Base-by-base conservation (phyloP, 2,888 invertebrate genomes). In the Polia nebulosa region DNA sequence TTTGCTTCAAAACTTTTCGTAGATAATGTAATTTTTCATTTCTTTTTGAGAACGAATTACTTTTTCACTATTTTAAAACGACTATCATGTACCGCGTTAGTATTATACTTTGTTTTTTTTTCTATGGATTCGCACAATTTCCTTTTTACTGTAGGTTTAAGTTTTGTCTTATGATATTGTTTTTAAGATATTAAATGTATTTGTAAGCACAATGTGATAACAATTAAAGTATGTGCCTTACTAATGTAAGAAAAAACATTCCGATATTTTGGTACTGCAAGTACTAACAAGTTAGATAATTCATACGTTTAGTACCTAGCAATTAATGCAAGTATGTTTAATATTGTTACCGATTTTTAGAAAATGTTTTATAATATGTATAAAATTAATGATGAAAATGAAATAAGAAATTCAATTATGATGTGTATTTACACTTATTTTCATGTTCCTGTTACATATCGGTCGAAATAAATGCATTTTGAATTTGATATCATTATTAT, bases 171-270 rank as follows among this genome's bases (percentile, higher is more conserved):
- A 70, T 62, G 59, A 55, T 61, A 58, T 60, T 75, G 60, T 60
- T 41, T 53, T 7, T n/a, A 64, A 63, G 52, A 44, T 56, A 69
- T 64, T 67, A 65, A 61, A 41, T 59, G 20, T 68, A 76, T 62
- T 60, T 55, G 72, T 82, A 89, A 89, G 88, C 83, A 87, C 85
- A 86, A 83, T 91, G 91, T 91, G 91, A 91, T 91, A 90, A 81
- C 73, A 81, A 73, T n/a, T 77, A 61, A 73, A 80, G 69, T 82
- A 80, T 78, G 90, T 90, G 91, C 88, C 89, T 90, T 90, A 87
- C 69, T 85, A 72, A 72, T 70, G 27, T 75, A 68, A 59, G 68
- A 55, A 29, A 62, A 64, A 13, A 63, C 81, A 84, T 84, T 84
- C 83, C 85, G 59, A 57, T 72, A 39, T 32, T 58, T 49, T 62